Conservation (phyloP, 1,140 invertebrate species). For the Megalopta genalis region DNA sequence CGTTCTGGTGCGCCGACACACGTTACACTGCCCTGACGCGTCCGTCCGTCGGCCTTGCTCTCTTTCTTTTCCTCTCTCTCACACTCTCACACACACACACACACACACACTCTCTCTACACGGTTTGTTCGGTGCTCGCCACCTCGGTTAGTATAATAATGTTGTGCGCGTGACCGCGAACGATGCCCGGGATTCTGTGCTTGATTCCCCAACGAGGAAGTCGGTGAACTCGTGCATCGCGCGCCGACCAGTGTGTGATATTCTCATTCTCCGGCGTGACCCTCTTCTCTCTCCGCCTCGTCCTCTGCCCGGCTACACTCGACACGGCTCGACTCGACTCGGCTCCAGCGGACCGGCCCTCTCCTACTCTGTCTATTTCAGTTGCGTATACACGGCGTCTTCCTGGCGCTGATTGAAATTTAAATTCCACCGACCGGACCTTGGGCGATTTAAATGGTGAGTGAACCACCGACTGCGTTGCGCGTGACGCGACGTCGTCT, state of each 20-base stretch:
- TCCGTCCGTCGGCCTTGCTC: conserved; percentile 27
- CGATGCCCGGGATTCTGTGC: conserved; percentile 21
- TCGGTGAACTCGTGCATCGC: conserved; percentile 30
- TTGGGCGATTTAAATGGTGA: conserved; percentile 74
- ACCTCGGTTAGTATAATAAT: neutral
- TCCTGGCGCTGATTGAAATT: conserved; percentile 65
- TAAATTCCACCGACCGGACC: conserved; percentile 64
- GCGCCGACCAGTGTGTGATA: conserved; percentile 18
- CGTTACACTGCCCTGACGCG: conserved; percentile 9
- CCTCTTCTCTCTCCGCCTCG: neutral
- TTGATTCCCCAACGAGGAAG: conserved; percentile 27
- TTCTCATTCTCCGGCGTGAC: neutral
- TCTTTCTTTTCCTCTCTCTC: neutral
- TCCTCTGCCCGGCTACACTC: neutral
- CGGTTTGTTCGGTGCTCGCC: neutral
- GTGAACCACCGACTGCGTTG: conserved; percentile 47
- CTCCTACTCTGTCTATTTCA: conserved; percentile 15
- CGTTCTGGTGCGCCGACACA: conserved; percentile 25
- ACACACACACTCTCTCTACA: no score
- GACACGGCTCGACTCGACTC: no score
- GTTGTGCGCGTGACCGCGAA: conserved; percentile 22
- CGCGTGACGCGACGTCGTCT: conserved; percentile 12
- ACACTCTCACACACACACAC: no score
- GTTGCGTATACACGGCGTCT: conserved; percentile 25
- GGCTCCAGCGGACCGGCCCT: neutral